Evolutionary conservation across 2,797 vertebrate species (phyloP), one percentile per base, ranked within the genome.

Genomic region (Taenioides sp.): DNA sequence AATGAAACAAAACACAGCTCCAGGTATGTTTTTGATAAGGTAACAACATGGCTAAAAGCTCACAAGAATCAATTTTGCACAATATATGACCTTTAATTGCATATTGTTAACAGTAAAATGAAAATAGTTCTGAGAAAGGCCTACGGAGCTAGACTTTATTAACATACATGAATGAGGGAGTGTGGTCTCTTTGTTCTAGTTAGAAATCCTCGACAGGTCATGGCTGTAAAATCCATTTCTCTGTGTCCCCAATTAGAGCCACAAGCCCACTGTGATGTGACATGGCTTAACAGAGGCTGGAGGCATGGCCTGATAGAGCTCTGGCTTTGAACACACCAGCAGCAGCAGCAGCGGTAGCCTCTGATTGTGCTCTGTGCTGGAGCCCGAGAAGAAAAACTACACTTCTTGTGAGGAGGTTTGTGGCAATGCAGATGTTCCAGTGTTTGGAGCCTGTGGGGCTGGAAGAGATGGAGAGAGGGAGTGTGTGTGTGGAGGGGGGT

Each of bases 181-280:
- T 87, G 79, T 85, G 79, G 67, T 86, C 74, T 82, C 80, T 90
- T 87, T 81, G 73, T 78, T 80, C 80, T 20, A 78, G 73, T 83
- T 78, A 67, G 62, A 83, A 81, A 87, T 84, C 77, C 77, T 65
- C 71, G 80, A 88, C 86, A 78, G 88, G 87, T 86, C 82, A 81
- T 78, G 82, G 86, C 81, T 87, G 75, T 81, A 78, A 87, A 87
- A 85, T 88, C 87, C 70, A 87, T 89, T 88, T 91, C 72, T 76
- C 74, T 55, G 20, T 74, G 80, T 92, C 83, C 84, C 87, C 88
- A 90, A 91, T 92, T 91, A 91, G 83, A 81, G 85, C 87, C 87
- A 7, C 27, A 76, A 71, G 84, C 88, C 78, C 76, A 74, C 80
- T 78, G 76, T 82, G 83, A 88, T 88, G 86, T 89, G 90, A 90